Conservation (phyloP, 2,888 invertebrate species). For the Eupithecia abbreviata region DNA sequence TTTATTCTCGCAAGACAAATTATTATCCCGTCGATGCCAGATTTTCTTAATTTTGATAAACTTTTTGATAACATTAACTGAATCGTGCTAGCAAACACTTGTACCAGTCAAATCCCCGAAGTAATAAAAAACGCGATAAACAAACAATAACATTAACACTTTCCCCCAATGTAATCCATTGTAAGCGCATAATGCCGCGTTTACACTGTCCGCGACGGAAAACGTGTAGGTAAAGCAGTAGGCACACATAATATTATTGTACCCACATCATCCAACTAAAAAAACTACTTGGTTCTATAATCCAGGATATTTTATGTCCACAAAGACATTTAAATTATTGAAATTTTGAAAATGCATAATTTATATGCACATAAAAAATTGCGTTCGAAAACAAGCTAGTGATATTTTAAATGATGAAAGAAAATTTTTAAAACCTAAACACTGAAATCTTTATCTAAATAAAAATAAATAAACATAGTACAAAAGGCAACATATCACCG, state of each 20-base stretch:
- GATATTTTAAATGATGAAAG: too few species aligned
- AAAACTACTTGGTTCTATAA: background rate
- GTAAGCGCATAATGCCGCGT: constrained; percentile 35
- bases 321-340: background rate
- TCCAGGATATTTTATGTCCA: background rate
- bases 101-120: constrained; percentile 30
- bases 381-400: too few species aligned
- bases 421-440: too few species aligned
- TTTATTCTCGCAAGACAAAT: background rate
- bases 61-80: background rate
- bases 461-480: too few species aligned
- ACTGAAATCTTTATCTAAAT: too few species aligned
- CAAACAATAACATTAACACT: constrained; percentile 43
- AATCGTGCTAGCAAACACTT: constrained; percentile 21
- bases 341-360: background rate
- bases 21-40: background rate
- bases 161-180: constrained; percentile 40
- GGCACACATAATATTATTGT: constrained; percentile 1
- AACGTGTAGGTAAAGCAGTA: constrained; percentile 9
- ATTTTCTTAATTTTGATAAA: background rate
- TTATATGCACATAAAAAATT: too few species aligned
- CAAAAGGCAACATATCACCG: too few species aligned
- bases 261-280: background rate
- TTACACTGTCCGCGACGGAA: constrained; percentile 34
- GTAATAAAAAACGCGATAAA: constrained; percentile 43